Conservation (phyloP, 2,113 vertebrate species). For the Semicossyphus pulcher region DNA sequence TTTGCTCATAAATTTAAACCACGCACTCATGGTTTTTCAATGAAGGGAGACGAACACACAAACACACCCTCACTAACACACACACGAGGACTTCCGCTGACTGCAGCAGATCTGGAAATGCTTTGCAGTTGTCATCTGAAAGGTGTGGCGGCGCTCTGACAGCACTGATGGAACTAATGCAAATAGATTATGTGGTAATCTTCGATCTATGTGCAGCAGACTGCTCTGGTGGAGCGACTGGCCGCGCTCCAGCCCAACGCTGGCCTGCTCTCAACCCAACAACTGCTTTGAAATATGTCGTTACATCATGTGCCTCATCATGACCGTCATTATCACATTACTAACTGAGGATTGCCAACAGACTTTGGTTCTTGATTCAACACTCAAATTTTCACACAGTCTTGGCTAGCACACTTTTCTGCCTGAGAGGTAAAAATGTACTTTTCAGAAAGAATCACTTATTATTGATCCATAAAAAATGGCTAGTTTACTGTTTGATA, state of each 20-base stretch:
- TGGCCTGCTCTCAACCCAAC: constrained; percentile 35
- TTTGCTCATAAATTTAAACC: neutral
- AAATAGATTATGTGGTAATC: constrained; percentile 48
- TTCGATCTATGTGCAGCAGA: constrained; percentile 23
- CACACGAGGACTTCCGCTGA: constrained; percentile 32
- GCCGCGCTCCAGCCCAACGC: constrained; percentile 29
- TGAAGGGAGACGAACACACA: neutral
- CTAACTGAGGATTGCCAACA: neutral
- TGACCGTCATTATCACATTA: constrained; percentile 61
- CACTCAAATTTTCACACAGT: constrained; percentile 3
- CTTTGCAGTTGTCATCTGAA: constrained; percentile 48
- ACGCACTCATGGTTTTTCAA: neutral
- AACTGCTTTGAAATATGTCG: constrained; percentile 53
- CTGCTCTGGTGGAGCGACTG: constrained; percentile 28
- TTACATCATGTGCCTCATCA: constrained; percentile 55
- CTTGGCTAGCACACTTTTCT: no score
- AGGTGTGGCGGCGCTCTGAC: constrained; percentile 50
- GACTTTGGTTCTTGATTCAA: neutral
- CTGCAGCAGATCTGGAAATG: constrained; percentile 42
- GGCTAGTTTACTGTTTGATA: neutral
- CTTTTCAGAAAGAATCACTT: constrained; percentile 16
- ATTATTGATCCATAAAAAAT: neutral
- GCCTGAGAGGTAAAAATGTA: neutral
- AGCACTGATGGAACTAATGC: constrained; percentile 28
- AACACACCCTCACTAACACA: constrained; percentile 12